Evolutionary conservation across 2,797 vertebrate species (phyloP), one percentile per base, ranked within the genome.

Genomic region (Bradypodion ventrale): DNA sequence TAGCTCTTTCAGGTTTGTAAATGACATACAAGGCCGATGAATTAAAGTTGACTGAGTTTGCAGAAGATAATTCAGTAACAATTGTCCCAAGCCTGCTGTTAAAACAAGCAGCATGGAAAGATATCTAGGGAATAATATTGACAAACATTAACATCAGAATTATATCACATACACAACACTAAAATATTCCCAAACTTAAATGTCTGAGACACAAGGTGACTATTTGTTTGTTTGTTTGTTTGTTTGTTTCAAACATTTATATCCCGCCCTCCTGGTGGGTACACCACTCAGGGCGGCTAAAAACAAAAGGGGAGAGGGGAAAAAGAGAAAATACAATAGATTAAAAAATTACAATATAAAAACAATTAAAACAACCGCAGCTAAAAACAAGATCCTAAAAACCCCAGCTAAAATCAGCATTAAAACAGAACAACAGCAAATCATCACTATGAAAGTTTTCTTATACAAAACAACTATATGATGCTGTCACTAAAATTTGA

Each of bases 51-150:
- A 10, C 1, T 76, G 8, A 1, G 46, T 92, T 78, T 92, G 90
- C 4, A 86, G 78, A 74, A 96, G 92, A 32, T 94, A 89, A 0
- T 2, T 68, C 83, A 87, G 69, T 78, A 97, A 87, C 40, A 95
- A 87, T 77, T 96, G 96, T 13, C 96, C 96, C 87, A 97, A 42
- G 32, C 96, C 96, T 68, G 82, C 94, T 8, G 92, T 93, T 90
- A 97, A 69, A 87, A 97, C 60, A 13, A 96, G n/a, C 92, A 97
- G 83, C 91, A 91, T 88, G 42, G 96, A 95, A 77, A 94, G 96
- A 62, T 97, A 97, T 42, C 96, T 97, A 84, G 86, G 83, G 80
- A 75, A 76, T 32, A 83, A 59, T 1, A 63, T 7, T 7, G 85
- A 44, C 0, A 91, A 75, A 78, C 0, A 87, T 78, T 9, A 74